These are phyloP conservation scores for Euglossa dilemma DNA, from an alignment of 1,140 invertebrate species.

Conservation along the genomic window DNA sequence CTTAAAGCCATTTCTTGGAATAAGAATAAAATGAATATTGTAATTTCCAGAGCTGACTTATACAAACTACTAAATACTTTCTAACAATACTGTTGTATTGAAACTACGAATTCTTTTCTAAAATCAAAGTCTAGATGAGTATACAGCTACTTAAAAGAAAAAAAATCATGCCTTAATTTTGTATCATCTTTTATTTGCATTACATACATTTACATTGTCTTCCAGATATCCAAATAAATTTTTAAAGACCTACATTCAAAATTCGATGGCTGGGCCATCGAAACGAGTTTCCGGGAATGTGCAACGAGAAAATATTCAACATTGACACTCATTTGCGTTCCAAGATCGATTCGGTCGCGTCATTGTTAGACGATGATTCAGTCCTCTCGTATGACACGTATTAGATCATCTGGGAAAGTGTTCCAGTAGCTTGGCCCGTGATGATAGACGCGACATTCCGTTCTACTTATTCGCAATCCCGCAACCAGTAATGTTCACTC, in stretches of 20 bases:
- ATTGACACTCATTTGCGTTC: not conserved
- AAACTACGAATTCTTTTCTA: too few relatives aligned
- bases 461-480: conserved; percentile 26
- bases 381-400: not conserved
- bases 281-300: too few relatives aligned
- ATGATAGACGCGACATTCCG: conserved; percentile 42
- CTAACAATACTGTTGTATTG: too few relatives aligned
- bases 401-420: conserved; percentile 37
- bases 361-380: not conserved
- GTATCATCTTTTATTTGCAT: too few relatives aligned
- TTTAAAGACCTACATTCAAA: too few relatives aligned
- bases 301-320: not conserved
- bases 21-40: not conserved
- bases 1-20: not conserved
- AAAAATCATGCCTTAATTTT: too few relatives aligned
- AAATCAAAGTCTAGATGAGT: too few relatives aligned
- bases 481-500: not conserved
- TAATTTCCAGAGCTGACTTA: not conserved
- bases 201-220: too few relatives aligned
- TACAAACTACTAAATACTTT: too few relatives aligned
- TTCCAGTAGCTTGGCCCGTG: conserved; percentile 8
- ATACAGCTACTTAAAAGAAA: too few relatives aligned
- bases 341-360: not conserved
- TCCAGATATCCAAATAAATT: too few relatives aligned
- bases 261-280: too few relatives aligned